These are phyloP conservation scores for Balearica regulorum DNA, from an alignment of 2,797 vertebrate genomes.

Conservation along the genomic window DNA sequence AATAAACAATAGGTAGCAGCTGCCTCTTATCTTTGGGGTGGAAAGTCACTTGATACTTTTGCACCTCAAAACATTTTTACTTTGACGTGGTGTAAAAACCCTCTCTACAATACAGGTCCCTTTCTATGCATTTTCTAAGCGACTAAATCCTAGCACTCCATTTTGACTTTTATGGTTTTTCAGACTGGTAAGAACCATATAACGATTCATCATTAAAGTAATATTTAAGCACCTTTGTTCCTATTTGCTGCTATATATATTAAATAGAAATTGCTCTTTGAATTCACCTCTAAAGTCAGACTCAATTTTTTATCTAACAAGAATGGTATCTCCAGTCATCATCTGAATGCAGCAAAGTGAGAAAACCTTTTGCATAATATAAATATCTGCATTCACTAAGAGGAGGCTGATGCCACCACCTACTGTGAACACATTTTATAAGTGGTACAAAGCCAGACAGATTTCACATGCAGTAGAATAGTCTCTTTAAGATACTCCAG, in stretches of 20 bases:
- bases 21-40: not conserved
- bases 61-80: not conserved
- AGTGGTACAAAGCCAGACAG: not conserved
- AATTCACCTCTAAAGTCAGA: conserved; percentile 51
- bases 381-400: conserved; percentile 31
- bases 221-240: conserved; percentile 47
- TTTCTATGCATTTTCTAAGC: not conserved
- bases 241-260: conserved; percentile 52
- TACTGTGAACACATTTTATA: conserved; percentile 11
- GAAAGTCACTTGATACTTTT: not conserved
- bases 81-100: not conserved
- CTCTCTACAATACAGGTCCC: not conserved
- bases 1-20: not conserved
- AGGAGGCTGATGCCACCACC: conserved; percentile 26
- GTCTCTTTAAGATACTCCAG: not conserved
- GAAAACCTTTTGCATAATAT: conserved; percentile 31
- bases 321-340: conserved; percentile 9
- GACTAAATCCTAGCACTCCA: conserved; percentile 25
- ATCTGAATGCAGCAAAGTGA: conserved; percentile 16
- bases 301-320: conserved; percentile 9
- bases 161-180: conserved; percentile 52
- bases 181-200: conserved; percentile 26
- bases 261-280: conserved; percentile 43
- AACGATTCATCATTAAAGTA: conserved; percentile 59
- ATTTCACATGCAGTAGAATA: not conserved